Base-by-base conservation (phyloP, 53 echinoderm and acorn worm species). In the Paracentrotus lividus region DNA sequence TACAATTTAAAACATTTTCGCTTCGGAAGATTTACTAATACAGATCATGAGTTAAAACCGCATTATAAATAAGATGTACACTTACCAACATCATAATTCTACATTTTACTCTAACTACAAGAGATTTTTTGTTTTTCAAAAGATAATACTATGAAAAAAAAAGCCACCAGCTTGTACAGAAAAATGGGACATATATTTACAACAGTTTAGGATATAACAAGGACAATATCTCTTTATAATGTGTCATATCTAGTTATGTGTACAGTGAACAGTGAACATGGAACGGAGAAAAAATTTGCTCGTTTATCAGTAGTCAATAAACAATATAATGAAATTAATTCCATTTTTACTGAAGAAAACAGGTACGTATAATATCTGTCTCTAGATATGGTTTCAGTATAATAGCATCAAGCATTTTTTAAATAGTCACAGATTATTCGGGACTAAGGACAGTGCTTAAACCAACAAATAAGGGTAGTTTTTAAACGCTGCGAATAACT, bases 161-260 rank as follows among this genome's bases (percentile, higher is more conserved):
- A 18, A 72, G 10, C 10, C 5, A 72, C 72, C 72, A 32, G 72
- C n/a, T 18, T 72, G 72, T 72, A 72, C 72, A 72, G 72, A 40
- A 72, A 72, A 72, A 72, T 72, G 72, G n/a, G 72, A 72, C 72
- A 72, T 38, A 72, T 72, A 72, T 72, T 72, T 72, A 72, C 72
- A 72, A 72, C 40, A 72, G 10, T 38, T n/a, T 72, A 72, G 33
- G 36, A 68, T 38, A 72, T 72, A 15, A 72, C 72, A 72, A 36
- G 36, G 72, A 72, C 36, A 36, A 72, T 72, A 72, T 72, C 72
- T 72, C 72, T 72, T n/a, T 14, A 36, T 29, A 29, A 9, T 64
- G 64, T 64, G 27, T 31, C 31, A 64, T 64, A 27, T 64, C n/a
- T n/a, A n/a, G n/a, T n/a, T n/a, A n/a, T n/a, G n/a, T n/a, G n/a